Evolutionary conservation across 2,888 invertebrate genomes (phyloP), one percentile per base, ranked within the genome.

Genomic region (Saturnia japonica): DNA sequence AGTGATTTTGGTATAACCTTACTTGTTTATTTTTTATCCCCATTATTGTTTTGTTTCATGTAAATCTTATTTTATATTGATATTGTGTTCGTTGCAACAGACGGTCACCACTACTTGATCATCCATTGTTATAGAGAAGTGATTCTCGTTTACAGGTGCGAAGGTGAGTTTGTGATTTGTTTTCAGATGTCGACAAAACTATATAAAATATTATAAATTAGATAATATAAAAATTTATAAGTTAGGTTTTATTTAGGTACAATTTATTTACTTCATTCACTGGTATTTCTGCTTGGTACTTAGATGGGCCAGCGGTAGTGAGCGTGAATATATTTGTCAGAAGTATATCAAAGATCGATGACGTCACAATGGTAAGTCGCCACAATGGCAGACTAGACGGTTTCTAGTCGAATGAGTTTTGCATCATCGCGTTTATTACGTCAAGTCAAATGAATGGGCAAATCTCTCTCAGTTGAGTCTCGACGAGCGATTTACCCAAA

Each of bases 301-400:
- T 92, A 93, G 97, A 97, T 97, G 98, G 98, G 93, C 98, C 98
- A 91, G 98, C 98, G 93, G 96, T 97, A 95, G 98, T 99, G 94
- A 96, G 96, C 95, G 98, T 99, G 96, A 99, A 99, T 97, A 98
- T 99, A 95, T 98, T 98, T 97, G 97, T 99, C 95, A 96, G 99
- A 96, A 99, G 98, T 97, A 98, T 99, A 96, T 98, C 98, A 95
- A 98, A 98, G 96, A 99, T 99, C 95, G 98, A 99, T 97, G 99
- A 99, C 96, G 98, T 99, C 95, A 98, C 98, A 88, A 99, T 99
- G 99, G 99, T 99, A 97, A 98, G 98, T 98, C 93, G 88, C 85
- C 88, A 82, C 83, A 81, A 84, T 85, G 86, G 85, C 86, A 85
- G 87, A 85, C 89, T 85, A 87, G 89, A 86, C 87, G 88, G 87